Conservation (phyloP, 2,888 invertebrate genomes). For the Prosopocoilus inquinatus region DNA sequence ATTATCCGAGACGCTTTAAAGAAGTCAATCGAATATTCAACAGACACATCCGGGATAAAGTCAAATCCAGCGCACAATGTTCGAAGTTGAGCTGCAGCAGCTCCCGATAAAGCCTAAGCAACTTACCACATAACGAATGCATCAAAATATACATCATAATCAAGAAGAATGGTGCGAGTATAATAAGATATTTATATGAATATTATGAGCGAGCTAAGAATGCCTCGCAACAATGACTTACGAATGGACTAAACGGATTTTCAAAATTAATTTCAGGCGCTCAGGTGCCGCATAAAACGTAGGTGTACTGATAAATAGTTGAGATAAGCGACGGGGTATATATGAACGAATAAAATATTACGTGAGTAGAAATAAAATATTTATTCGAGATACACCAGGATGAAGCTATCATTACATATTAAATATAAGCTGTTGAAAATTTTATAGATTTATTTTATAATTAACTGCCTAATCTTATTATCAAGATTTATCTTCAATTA, state of each 20-base stretch:
- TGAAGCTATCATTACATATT: neutral
- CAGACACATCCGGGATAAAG: constrained; percentile 2
- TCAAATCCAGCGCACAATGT: neutral
- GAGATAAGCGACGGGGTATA: constrained; percentile 36
- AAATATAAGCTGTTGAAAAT: too few relatives aligned
- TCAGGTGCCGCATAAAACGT: constrained; percentile 42
- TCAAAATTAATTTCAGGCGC: constrained; percentile 43
- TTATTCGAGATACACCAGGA: neutral
- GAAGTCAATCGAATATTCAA: neutral
- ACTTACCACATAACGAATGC: constrained; percentile 23
- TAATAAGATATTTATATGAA: constrained; percentile 41
- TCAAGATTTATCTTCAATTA: too few relatives aligned
- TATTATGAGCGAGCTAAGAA: constrained; percentile 38
- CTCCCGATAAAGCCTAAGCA: neutral
- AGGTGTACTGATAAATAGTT: constrained; percentile 39
- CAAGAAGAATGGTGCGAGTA: constrained; percentile 34
- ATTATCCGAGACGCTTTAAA: neutral
- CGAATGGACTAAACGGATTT: constrained; percentile 41
- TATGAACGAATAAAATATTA: constrained; percentile 45
- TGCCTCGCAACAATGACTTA: constrained; percentile 39
- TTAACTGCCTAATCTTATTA: too few relatives aligned
- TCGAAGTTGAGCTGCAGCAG: neutral
- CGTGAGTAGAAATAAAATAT: constrained; percentile 27
- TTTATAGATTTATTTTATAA: too few relatives aligned
- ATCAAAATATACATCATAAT: constrained; percentile 39